phyloP scores from a whole-genome alignment of 2,113 vertebrate species.

The Nibea coibor region DNA sequence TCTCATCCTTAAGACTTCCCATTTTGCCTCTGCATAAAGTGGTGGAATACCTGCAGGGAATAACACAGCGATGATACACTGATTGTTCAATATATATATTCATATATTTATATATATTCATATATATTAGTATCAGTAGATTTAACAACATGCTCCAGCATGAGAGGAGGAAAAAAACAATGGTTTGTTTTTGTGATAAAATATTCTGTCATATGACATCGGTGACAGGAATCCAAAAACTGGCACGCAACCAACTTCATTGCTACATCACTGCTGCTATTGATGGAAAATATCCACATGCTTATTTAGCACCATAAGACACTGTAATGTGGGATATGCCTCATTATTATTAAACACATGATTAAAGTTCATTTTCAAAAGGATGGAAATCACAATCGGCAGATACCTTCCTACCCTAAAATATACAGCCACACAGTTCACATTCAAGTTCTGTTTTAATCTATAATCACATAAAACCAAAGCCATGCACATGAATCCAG shows the following conservation, averaged over 20 bases:
- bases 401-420: too few species aligned
- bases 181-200: constrained; percentile 9
- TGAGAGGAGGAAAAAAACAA: neutral
- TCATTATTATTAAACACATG: neutral
- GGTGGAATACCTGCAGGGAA: constrained; percentile 64
- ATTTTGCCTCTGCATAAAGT: constrained; percentile 64
- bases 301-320: neutral
- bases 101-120: too few species aligned
- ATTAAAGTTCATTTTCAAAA: constrained; percentile 1
- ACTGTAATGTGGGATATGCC: constrained; percentile 1
- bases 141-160: constrained; percentile 11
- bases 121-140: neutral
- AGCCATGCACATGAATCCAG: constrained; percentile 20
- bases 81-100: constrained; percentile 20
- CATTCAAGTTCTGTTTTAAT: constrained; percentile 13
- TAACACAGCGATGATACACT: constrained; percentile 48
- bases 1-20: constrained; percentile 78
- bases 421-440: neutral
- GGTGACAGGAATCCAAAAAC: constrained; percentile 27
- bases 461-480: neutral
- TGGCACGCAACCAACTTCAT: neutral
- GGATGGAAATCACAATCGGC: too few species aligned
- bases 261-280: constrained; percentile 26
- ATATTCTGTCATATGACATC: neutral
- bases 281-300: constrained; percentile 35